Percentiles rank a stretch among this genome's conserved stretches.
phyloP scores from a whole-genome alignment of 2,797 vertebrate species.

The Platyrinchus mystaceus region DNA sequence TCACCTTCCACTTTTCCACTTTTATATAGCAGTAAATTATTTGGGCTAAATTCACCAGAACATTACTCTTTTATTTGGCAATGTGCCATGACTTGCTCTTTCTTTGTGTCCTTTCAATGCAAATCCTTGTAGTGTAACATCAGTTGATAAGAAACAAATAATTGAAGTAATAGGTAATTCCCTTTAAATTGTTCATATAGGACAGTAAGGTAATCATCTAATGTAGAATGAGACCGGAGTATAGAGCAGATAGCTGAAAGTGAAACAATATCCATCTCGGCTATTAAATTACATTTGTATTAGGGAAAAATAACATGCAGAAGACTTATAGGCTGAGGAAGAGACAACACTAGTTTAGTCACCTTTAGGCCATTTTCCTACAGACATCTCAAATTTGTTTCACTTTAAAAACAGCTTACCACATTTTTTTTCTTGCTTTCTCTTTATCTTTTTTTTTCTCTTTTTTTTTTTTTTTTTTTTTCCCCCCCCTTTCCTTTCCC shows the following conservation, averaged over 20 bases:
- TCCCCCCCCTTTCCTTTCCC: no score
- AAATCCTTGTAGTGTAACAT: slow-evolving; percentile 92
- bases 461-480: no score
- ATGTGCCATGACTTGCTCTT: slow-evolving; percentile 87
- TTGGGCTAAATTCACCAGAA: slow-evolving; percentile 91
- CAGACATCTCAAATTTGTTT: neutral
- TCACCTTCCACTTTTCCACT: slow-evolving; percentile 84
- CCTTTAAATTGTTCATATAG: slow-evolving; percentile 72
- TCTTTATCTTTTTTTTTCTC: neutral
- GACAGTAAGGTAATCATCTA: slow-evolving; percentile 64
- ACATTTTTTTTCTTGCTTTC: neutral
- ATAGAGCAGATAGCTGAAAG: slow-evolving; percentile 44
- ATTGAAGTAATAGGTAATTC: slow-evolving; percentile 83
- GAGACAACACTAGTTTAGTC: neutral
- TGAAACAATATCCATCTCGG: slow-evolving; percentile 5
- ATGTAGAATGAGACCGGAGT: slow-evolving; percentile 34
- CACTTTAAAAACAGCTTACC: neutral
- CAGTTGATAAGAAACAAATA: slow-evolving; percentile 88
- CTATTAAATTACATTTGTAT: slow-evolving; percentile 3
- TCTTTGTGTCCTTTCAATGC: slow-evolving; percentile 87
- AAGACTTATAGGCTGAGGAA: neutral
- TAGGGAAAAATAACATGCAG: neutral
- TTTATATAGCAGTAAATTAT: slow-evolving; percentile 87
- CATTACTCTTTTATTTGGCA: slow-evolving; percentile 88
- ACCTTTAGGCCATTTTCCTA: neutral